Evolutionary conservation across 2,113 vertebrate species (phyloP).

Genomic region (Amazona guildingii): DNA sequence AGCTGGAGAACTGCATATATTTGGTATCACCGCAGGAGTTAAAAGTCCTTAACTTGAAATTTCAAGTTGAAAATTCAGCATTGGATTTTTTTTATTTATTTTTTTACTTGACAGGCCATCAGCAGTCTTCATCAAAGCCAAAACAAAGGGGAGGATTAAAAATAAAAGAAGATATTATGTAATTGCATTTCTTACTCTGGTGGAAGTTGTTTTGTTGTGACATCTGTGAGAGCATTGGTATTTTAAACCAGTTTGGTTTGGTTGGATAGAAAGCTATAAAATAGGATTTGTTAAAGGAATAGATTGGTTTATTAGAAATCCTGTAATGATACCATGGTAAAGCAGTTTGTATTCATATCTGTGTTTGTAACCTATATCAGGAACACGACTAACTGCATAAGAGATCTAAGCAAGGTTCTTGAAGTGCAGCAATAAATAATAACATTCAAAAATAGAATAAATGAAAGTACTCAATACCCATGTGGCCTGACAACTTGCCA

Average conservation of each 20-base stretch:
- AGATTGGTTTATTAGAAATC: not conserved
- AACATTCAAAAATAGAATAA: not conserved
- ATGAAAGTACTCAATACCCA: accelerated
- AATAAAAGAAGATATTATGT: not conserved
- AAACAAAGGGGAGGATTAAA: not conserved
- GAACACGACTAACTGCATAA: not conserved
- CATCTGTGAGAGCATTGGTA: not conserved
- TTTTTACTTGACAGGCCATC: not conserved
- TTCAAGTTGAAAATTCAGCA: not conserved
- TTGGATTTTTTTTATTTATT: not conserved
- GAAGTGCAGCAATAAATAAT: not conserved
- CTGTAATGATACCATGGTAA: not conserved
- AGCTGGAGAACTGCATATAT: not conserved
- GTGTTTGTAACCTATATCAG: not conserved
- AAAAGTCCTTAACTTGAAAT: not conserved
- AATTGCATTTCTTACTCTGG: not conserved
- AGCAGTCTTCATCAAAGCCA: not conserved
- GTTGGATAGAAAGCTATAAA: not conserved
- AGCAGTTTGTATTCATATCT: not conserved
- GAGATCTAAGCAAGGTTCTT: not conserved
- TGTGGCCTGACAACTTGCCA: not conserved
- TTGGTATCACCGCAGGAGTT: not conserved
- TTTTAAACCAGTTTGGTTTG: not conserved
- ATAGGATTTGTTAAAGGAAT: not conserved
- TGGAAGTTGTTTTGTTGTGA: conserved; percentile 33